Evolutionary conservation across 2,888 invertebrate genomes (phyloP).

Genomic region (Rapana venosa): DNA sequence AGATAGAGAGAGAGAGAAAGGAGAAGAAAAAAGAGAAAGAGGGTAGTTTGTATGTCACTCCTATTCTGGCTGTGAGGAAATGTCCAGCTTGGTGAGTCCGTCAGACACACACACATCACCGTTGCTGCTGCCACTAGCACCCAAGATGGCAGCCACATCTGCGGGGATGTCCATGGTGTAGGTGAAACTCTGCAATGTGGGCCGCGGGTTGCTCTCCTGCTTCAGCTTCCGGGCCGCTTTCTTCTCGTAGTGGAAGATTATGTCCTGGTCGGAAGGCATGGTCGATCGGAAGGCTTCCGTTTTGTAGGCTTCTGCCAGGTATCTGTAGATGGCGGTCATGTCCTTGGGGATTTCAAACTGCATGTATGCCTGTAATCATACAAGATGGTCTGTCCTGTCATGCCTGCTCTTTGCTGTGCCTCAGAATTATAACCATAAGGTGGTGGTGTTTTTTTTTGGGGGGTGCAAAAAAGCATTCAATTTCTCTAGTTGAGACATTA

Average conservation of each 20-base stretch:
- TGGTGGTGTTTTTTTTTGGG: no score
- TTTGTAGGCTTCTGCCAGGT: constrained; percentile 99
- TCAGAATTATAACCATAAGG: no score
- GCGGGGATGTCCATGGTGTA: constrained; percentile 96
- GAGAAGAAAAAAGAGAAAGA: neutral
- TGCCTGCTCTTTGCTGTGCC: no score
- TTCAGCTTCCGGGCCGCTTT: constrained; percentile 53
- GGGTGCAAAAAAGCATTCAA: no score
- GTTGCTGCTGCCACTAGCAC: neutral
- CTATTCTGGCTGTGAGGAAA: constrained; percentile 28
- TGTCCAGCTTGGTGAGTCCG: constrained; percentile 7
- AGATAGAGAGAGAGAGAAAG: neutral
- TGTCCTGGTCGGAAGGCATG: constrained; percentile 99
- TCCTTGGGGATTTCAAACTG: constrained; percentile 84
- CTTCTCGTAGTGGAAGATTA: constrained; percentile 93
- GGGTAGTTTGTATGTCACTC: neutral
- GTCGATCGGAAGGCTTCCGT: constrained; percentile 98
- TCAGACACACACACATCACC: constrained; percentile 32
- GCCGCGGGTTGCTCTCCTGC: constrained; percentile 41
- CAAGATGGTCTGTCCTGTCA: neutral
- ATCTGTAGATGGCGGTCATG: constrained; percentile 93
- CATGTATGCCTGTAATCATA: constrained; percentile 67
- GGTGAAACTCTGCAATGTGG: constrained; percentile 91
- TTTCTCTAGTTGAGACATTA: no score
- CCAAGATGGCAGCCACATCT: constrained; percentile 54